Conservation (phyloP, 2,888 invertebrate genomes). For the Cotesia congregata region DNA sequence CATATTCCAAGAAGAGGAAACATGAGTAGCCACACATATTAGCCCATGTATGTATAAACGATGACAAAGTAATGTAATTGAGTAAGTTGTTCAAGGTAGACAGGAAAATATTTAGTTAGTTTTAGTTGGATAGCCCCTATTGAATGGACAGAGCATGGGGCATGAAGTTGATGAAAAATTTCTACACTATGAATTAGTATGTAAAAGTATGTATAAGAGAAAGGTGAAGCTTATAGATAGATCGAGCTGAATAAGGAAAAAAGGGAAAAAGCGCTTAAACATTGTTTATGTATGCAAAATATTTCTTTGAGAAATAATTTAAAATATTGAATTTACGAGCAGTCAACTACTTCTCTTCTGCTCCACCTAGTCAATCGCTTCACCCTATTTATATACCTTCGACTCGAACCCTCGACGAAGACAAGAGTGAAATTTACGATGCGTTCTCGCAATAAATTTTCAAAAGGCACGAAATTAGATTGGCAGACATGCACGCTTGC, state of each 20-base stretch:
- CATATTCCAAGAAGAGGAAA: slow-evolving; percentile 51
- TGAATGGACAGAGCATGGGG: not conserved
- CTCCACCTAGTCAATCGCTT: slow-evolving; percentile 31
- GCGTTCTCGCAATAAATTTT: slow-evolving; percentile 42
- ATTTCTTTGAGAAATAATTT: not conserved
- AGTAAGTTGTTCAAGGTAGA: not conserved
- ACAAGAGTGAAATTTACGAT: slow-evolving; percentile 43
- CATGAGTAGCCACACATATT: slow-evolving; percentile 38
- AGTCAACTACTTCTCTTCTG: slow-evolving; percentile 16
- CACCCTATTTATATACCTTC: slow-evolving; percentile 38
- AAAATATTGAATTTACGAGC: not conserved
- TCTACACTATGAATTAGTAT: too few species aligned
- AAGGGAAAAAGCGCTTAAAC: not conserved
- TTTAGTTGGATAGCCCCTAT: not conserved
- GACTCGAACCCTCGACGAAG: slow-evolving; percentile 23
- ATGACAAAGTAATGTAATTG: not conserved
- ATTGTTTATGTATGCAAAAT: not conserved
- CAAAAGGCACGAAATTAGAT: slow-evolving; percentile 43
- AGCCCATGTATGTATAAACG: slow-evolving; percentile 29
- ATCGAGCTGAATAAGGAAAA: too few species aligned
- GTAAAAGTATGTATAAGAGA: too few species aligned
- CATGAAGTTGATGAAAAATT: too few species aligned
- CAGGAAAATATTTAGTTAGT: not conserved
- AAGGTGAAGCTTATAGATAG: too few species aligned
- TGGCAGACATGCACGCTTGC: slow-evolving; percentile 24